phyloP scores from a whole-genome alignment of 2,888 invertebrate species.

The Mesoligia furuncula region DNA sequence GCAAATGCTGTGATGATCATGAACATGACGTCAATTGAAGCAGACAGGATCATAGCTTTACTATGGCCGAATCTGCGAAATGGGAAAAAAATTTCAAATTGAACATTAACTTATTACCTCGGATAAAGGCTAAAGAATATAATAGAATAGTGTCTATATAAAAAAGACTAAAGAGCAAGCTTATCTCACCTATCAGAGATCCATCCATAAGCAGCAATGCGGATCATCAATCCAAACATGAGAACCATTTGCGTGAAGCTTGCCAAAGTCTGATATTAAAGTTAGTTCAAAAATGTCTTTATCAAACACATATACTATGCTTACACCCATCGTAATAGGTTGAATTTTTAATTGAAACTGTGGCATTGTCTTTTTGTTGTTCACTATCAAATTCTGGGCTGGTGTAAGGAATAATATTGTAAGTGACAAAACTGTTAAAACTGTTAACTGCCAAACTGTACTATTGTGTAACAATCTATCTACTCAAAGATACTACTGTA shows the following conservation, averaged over 20 bases:
- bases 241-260: conserved; percentile 76
- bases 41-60: conserved; percentile 91
- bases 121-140: no score
- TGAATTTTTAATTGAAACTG: conserved; percentile 65
- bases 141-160: not conserved
- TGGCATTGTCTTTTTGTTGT: conserved; percentile 64
- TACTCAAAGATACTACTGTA: conserved; percentile 60
- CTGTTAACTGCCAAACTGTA: no score
- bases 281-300: conserved; percentile 70
- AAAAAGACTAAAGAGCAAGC: not conserved
- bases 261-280: conserved; percentile 73
- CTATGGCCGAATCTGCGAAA: conserved; percentile 82
- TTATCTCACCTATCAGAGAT: conserved; percentile 82
- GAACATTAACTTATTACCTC: not conserved
- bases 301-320: conserved; percentile 69
- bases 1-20: conserved; percentile 92
- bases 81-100: not conserved
- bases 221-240: conserved; percentile 77
- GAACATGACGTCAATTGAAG: conserved; percentile 91
- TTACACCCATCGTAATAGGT: conserved; percentile 76
- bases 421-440: no score
- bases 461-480: conserved; percentile 71
- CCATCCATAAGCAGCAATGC: conserved; percentile 77
- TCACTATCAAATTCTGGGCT: conserved; percentile 72
- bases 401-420: conserved; percentile 76